A percentile compares a stretch with the other conserved stretches of the same genome.
These are phyloP conservation scores for Conistra vaccinii DNA, from an alignment of 2,888 invertebrate species.

Conservation along the genomic window DNA sequence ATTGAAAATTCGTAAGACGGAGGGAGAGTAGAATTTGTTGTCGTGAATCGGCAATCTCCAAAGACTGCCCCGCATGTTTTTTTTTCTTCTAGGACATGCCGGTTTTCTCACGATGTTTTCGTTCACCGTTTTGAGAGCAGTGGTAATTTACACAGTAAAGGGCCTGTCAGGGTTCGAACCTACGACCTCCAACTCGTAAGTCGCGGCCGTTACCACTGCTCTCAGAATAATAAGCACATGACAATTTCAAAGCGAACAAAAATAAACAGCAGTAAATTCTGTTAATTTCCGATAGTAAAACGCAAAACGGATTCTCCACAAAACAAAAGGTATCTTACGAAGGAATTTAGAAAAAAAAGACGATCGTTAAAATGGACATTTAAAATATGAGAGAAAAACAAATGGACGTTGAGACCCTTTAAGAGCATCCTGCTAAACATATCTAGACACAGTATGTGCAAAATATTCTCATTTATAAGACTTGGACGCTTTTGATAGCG, in stretches of 20 bases:
- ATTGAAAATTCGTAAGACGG: too few relatives aligned
- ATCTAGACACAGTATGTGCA: slow-evolving; percentile 28
- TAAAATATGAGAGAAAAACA: slow-evolving; percentile 30
- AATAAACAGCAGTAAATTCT: not conserved
- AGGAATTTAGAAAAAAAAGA: not conserved
- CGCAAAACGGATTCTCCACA: not conserved
- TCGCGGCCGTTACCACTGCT: too few relatives aligned
- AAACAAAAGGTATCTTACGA: not conserved
- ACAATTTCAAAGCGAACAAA: slow-evolving; percentile 1
- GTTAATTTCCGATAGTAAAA: not conserved
- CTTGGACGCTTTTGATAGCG: slow-evolving; percentile 23
- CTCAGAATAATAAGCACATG: not conserved
- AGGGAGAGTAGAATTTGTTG: too few relatives aligned
- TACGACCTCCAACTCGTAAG: too few relatives aligned
- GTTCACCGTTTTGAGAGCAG: too few relatives aligned
- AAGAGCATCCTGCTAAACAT: slow-evolving; percentile 15
- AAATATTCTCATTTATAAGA: slow-evolving; percentile 61
- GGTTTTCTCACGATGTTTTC: too few relatives aligned
- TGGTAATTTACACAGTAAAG: too few relatives aligned
- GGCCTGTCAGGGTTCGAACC: too few relatives aligned
- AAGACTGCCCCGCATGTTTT: too few relatives aligned
- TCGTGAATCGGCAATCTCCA: too few relatives aligned
- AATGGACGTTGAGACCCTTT: slow-evolving; percentile 20
- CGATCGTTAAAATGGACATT: slow-evolving; percentile 5
- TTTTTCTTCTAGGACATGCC: too few relatives aligned